Base-by-base conservation (phyloP, 1,140 invertebrate species). In the Ridgeia piscesae region DNA sequence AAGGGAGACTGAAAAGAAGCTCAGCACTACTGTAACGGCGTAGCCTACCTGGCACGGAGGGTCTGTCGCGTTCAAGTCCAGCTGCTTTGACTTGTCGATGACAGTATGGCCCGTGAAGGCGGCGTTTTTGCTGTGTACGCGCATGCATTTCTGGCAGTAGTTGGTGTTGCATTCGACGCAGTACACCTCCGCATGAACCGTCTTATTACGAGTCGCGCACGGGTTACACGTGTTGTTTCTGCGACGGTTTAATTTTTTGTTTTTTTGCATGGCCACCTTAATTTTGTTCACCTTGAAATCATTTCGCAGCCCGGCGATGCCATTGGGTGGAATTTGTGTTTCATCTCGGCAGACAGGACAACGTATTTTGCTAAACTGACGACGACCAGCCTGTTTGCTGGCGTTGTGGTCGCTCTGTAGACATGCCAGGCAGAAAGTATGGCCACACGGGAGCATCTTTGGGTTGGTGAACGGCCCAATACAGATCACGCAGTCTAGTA, bases 401-500 rank as follows among this genome's bases (percentile, higher is more conserved):
- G 91, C 90, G 88, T 31, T 6, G 42, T 89, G 91, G 34, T 92
- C 92, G 27, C 34, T 91, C 17, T 35, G 31, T 0, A 93, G 88
- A 92, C 93, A 93, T 11, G 92, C 89, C 14, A 35, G 14, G 42
- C 93, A 93, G 50, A 92, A 93, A 6, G 92, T 93, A 50, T 93
- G 93, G 17, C 91, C 93, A 91, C 93, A 93, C 14, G 35, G 35
- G 33, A 93, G 93, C 33, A 93, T 91, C 34, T 92, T 92, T 1
- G 93, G 93, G 33, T 48, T 42, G 27, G 33, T 90, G 33, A 58
- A 93, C 34, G 92, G 35, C 35, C 91, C 92, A 50, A 91, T 92
- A 88, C 93, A 93, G 31, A 93, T 92, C 92, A 92, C 88, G 34
- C 93, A 93, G n/a, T 92, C 92, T 2, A 93, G 92, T 31, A 93